These are phyloP conservation scores for Oryzias sinensis DNA, from an alignment of 2,797 vertebrate genomes.

Conservation along the genomic window DNA sequence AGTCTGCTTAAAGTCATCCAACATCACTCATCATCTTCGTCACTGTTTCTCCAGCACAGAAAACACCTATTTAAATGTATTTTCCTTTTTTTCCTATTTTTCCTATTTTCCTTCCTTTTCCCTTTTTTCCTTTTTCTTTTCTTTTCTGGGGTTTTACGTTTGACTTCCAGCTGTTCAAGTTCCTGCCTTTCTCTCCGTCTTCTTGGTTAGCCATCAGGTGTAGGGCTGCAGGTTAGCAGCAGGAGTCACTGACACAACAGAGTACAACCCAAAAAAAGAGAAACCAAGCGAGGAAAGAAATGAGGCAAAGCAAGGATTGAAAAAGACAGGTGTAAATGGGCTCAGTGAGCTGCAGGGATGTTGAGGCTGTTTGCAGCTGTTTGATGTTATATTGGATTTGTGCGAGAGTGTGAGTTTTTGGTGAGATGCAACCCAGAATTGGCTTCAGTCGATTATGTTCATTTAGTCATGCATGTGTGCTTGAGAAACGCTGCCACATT, in stretches of 20 bases:
- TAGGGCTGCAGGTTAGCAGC: conserved; percentile 40
- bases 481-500: conserved; percentile 23
- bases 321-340: conserved; percentile 55
- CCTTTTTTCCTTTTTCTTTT: conserved; percentile 23
- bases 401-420: background rate
- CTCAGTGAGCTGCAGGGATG: conserved; percentile 49
- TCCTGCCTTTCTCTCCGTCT: conserved; percentile 4
- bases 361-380: conserved; percentile 50
- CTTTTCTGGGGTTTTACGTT: conserved; percentile 29
- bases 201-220: conserved; percentile 35
- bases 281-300: conserved; percentile 31
- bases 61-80: background rate
- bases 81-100: conserved; percentile 9
- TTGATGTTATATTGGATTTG: conserved; percentile 28
- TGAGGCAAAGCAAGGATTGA: conserved; percentile 43
- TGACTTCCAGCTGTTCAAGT: conserved; percentile 40
- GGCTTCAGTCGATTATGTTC: conserved; percentile 8
- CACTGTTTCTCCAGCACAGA: background rate
- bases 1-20: conserved; percentile 15
- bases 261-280: conserved; percentile 22
- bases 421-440: background rate
- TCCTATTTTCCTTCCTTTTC: no score
- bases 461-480: conserved; percentile 2
- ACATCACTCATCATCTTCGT: conserved; percentile 3
- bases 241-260: conserved; percentile 20